phyloP scores from a whole-genome alignment of 2,888 invertebrate species.

The Brachypalpus laphriformis region DNA sequence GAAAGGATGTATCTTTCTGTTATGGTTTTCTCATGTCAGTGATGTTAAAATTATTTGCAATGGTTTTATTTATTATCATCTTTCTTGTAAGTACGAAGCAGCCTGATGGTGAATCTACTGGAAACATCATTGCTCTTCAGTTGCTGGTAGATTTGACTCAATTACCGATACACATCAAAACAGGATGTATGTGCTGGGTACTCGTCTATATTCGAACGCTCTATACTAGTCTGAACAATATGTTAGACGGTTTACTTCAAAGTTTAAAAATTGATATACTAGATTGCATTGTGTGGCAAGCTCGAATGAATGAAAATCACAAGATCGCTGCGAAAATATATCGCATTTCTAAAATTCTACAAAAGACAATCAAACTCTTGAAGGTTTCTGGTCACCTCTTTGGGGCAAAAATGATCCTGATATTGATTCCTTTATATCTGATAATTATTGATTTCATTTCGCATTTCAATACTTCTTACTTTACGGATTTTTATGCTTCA shows the following conservation, averaged over 20 bases:
- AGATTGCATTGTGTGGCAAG: background rate
- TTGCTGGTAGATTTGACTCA: too few species aligned
- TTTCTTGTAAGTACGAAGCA: too few species aligned
- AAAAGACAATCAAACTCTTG: background rate
- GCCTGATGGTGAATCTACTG: too few species aligned
- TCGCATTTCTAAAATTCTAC: background rate
- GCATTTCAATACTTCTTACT: background rate
- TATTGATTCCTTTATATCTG: background rate
- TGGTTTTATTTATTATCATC: too few species aligned
- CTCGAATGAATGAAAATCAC: background rate
- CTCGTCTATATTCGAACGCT: background rate
- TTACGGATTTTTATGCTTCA: background rate
- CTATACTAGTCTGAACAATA: background rate
- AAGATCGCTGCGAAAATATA: background rate
- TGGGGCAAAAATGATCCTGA: background rate
- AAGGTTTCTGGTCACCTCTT: background rate
- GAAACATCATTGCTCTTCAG: too few species aligned
- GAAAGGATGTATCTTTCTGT: background rate
- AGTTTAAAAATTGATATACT: background rate
- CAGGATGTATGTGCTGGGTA: background rate
- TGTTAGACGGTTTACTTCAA: background rate
- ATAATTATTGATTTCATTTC: too few species aligned
- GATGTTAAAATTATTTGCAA: too few species aligned
- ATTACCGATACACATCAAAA: too few species aligned
- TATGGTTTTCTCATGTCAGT: too few species aligned